Evolutionary conservation across 2,797 vertebrate genomes (phyloP).

Genomic region (Micromesistius poutassou): DNA sequence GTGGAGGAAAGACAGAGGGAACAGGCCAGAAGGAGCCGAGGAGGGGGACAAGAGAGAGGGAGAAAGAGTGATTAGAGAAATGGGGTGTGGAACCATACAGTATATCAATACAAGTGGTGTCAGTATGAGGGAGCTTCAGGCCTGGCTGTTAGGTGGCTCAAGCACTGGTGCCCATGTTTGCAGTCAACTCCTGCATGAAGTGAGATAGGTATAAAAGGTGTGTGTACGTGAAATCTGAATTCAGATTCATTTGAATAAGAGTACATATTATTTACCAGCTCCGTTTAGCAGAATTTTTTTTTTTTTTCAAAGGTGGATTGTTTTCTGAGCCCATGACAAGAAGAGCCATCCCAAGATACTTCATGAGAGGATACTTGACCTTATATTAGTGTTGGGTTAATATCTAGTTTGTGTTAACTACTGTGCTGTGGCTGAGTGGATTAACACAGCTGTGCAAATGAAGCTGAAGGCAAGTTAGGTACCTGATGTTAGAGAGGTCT

Average conservation of each 20-base stretch:
- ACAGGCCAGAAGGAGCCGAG: conserved; percentile 50
- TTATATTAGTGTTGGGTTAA: conserved; percentile 31
- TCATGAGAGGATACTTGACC: conserved; percentile 49
- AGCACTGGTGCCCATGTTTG: not conserved
- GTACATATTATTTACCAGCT: conserved; percentile 36
- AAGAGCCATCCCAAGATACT: conserved; percentile 43
- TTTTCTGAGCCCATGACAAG: conserved; percentile 40
- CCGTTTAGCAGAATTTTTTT: conserved; percentile 23
- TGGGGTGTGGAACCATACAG: conserved; percentile 53
- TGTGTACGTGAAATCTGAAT: conserved; percentile 24
- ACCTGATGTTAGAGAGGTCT: conserved; percentile 28
- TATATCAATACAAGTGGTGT: conserved; percentile 35
- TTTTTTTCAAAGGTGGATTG: conserved; percentile 28
- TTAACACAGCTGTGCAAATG: not conserved
- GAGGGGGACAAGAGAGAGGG: conserved; percentile 67
- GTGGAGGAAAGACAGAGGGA: conserved; percentile 58
- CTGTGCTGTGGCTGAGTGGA: conserved; percentile 13
- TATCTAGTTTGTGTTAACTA: conserved; percentile 25
- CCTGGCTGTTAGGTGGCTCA: conserved; percentile 27
- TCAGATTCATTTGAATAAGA: conserved; percentile 43
- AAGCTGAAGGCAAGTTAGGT: not conserved
- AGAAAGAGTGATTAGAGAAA: conserved; percentile 69
- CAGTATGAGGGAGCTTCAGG: conserved; percentile 32
- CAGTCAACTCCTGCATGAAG: conserved; percentile 55
- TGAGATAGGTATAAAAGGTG: not conserved